A percentile compares a stretch with the other conserved stretches of the same genome.
phyloP scores from a whole-genome alignment of 2,888 invertebrate species.

The Parnassius mnemosyne region DNA sequence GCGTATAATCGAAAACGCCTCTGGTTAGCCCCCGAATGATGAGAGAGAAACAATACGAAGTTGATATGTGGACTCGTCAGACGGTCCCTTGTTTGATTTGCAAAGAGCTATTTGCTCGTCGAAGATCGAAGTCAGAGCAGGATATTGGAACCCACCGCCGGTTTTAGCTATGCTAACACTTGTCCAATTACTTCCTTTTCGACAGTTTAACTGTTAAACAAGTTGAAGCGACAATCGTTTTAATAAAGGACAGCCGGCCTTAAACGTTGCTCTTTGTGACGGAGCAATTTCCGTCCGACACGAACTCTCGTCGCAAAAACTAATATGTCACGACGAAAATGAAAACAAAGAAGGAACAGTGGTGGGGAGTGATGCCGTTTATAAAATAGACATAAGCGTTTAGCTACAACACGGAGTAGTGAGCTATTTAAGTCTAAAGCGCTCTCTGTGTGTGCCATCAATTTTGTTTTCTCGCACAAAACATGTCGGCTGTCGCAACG shows the following conservation, averaged over 20 bases:
- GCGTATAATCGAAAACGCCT: conserved; percentile 79
- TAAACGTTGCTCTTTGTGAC: conserved; percentile 54
- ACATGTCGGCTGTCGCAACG: conserved; percentile 78
- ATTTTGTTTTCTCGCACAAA: conserved; percentile 80
- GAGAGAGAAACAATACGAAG: conserved; percentile 76
- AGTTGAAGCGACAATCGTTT: conserved; percentile 49
- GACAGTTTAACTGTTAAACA: conserved; percentile 50
- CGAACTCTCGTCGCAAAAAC: conserved; percentile 62
- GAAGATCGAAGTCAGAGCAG: conserved; percentile 65
- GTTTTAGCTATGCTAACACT: conserved; percentile 62
- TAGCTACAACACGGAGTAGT: conserved; percentile 68
- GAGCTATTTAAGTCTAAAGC: conserved; percentile 75
- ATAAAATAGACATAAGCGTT: conserved; percentile 78
- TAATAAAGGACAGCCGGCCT: conserved; percentile 48
- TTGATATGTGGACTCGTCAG: conserved; percentile 77
- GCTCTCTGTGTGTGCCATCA: conserved; percentile 70
- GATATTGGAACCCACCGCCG: conserved; percentile 66
- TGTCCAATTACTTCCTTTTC: conserved; percentile 69
- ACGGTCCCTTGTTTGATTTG: conserved; percentile 78
- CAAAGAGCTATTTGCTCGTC: conserved; percentile 74
- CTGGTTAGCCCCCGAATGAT: conserved; percentile 73
- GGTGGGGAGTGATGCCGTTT: conserved; percentile 57
- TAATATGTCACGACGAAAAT: conserved; percentile 61
- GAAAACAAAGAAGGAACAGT: conserved; percentile 52
- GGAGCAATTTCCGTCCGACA: conserved; percentile 63